Percentiles rank a stretch among this genome's conserved stretches.
These are phyloP conservation scores for Biston stratarius DNA, from an alignment of 2,888 invertebrate species.

Conservation along the genomic window DNA sequence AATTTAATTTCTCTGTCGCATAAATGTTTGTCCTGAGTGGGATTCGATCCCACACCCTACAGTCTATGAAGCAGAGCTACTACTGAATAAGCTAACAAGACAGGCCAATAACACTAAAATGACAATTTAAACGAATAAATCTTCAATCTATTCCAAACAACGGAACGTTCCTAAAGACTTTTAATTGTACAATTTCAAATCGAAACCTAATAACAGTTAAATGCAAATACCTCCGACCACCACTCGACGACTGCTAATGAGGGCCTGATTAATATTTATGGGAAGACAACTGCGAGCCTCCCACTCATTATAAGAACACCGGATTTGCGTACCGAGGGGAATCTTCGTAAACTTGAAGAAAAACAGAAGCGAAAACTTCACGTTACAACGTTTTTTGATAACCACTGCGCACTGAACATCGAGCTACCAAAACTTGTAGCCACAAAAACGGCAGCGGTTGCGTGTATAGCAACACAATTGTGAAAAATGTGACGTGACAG, in stretches of 20 bases:
- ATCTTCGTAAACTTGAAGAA: conserved; percentile 25
- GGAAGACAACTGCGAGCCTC: conserved; percentile 30
- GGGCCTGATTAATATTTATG: conserved; percentile 39
- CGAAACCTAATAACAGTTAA: conserved; percentile 35
- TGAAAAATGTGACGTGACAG: conserved; percentile 7
- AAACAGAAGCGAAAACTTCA: conserved; percentile 5
- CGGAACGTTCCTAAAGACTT: conserved; percentile 19
- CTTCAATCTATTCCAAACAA: conserved; percentile 4
- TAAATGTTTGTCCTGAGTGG: too few relatives aligned
- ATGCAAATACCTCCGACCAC: conserved; percentile 34
- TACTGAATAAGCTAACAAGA: too few relatives aligned
- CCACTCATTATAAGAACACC: conserved; percentile 36
- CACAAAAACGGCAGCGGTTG: conserved; percentile 4
- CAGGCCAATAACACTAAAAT: too few relatives aligned
- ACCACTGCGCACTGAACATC: not conserved
- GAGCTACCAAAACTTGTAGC: not conserved
- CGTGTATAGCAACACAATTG: not conserved
- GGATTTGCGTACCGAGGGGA: conserved; percentile 34
- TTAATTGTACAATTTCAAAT: conserved; percentile 32
- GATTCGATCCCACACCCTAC: too few relatives aligned
- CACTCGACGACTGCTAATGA: conserved; percentile 36
- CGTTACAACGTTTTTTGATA: not conserved
- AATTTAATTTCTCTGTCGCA: too few relatives aligned
- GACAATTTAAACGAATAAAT: not conserved
- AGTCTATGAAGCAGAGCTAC: too few relatives aligned